A percentile compares a stretch with the other conserved stretches of the same genome.
phyloP scores from a whole-genome alignment of 1,140 invertebrate species.

The Platyscapa corneri region DNA sequence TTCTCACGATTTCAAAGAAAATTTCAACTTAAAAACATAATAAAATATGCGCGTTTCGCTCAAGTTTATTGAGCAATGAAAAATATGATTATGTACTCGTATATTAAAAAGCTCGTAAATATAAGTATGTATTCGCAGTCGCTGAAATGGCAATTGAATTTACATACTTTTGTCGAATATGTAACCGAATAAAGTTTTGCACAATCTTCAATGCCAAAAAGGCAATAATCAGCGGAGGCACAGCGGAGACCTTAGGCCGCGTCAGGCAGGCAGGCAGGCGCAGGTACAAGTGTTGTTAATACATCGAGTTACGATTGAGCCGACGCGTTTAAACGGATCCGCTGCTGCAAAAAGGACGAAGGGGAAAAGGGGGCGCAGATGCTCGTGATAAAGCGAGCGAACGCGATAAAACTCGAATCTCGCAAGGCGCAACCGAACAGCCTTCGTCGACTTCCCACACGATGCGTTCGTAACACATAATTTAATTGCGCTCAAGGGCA shows the following conservation, averaged over 20 bases:
- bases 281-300: no score
- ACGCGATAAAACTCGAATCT: no score
- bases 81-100: background rate
- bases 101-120: background rate
- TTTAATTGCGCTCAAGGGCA: background rate
- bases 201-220: background rate
- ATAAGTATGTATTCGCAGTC: background rate
- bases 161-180: slow-evolving; percentile 2
- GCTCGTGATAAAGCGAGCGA: background rate
- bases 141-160: background rate
- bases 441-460: background rate
- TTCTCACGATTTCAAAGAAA: background rate
- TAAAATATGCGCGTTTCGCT: background rate
- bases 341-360: no score
- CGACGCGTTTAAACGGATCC: no score
- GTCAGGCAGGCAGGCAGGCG: no score
- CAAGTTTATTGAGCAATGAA: background rate
- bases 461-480: background rate
- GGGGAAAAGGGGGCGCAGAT: no score
- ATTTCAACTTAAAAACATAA: background rate
- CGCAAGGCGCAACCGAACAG: no score
- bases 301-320: no score
- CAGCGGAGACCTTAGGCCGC: no score
- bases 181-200: background rate
- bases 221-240: no score